phyloP scores from a whole-genome alignment of 2,797 vertebrate genomes.

The Notolepis coatsorum region DNA sequence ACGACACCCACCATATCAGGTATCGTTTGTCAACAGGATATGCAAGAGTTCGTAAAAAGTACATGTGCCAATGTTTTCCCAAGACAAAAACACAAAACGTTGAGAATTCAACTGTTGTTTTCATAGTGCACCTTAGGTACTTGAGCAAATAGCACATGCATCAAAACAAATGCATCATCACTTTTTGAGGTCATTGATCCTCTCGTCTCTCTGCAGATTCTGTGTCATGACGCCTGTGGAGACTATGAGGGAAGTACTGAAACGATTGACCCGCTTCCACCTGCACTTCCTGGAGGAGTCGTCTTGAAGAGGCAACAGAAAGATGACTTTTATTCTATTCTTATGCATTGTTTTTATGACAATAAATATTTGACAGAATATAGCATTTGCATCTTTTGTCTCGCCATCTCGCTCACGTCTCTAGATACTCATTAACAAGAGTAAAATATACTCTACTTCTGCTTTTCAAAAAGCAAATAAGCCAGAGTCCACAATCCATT shows the following conservation, averaged over 20 bases:
- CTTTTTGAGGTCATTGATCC: not conserved
- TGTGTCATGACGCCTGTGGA: constrained; percentile 42
- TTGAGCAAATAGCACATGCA: not conserved
- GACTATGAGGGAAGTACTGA: constrained; percentile 61
- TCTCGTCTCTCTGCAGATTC: constrained; percentile 53
- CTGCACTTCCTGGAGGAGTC: constrained; percentile 66
- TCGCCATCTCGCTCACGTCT: not conserved
- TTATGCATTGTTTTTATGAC: constrained; percentile 33
- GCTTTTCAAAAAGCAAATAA: constrained; percentile 48
- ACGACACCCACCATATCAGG: constrained; percentile 81
- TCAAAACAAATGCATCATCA: not conserved
- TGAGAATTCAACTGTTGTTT: not conserved
- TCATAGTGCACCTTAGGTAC: not conserved
- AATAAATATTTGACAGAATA: constrained; percentile 28
- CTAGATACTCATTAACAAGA: constrained; percentile 33
- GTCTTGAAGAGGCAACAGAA: constrained; percentile 13
- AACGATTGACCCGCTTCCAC: constrained; percentile 67
- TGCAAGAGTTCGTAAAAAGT: not conserved
- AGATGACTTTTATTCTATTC: too few species aligned
- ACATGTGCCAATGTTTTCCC: not conserved
- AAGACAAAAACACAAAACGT: not conserved
- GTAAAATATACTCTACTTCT: constrained; percentile 29
- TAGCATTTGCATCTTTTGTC: not conserved
- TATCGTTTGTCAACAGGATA: constrained; percentile 26
- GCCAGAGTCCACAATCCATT: constrained; percentile 30